Percentiles rank a stretch among this genome's conserved stretches.
Evolutionary conservation across 2,113 vertebrate genomes (phyloP).

Genomic region (Oxygymnocypris stewartii): DNA sequence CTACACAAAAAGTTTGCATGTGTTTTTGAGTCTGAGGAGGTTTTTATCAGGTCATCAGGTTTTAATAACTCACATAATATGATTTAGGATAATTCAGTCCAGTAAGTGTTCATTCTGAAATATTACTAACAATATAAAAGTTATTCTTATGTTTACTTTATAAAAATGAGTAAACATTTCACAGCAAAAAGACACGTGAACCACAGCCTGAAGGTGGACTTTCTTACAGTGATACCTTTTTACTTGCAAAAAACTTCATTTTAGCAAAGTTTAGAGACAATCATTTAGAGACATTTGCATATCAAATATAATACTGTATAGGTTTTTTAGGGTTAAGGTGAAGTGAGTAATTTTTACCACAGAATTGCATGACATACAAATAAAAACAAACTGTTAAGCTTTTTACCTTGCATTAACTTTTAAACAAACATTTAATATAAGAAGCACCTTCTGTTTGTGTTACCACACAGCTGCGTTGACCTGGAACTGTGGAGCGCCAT

Average conservation of each 20-base stretch:
- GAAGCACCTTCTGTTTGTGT: conserved; percentile 39
- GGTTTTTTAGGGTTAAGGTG: neutral
- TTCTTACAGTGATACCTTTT: too few relatives aligned
- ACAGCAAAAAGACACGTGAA: neutral
- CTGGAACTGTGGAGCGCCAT: conserved; percentile 67
- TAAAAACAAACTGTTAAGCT: neutral
- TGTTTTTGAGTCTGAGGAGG: too few relatives aligned
- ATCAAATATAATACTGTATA: neutral
- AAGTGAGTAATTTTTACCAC: neutral
- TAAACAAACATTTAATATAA: neutral
- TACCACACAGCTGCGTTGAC: conserved; percentile 62
- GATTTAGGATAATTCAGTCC: too few relatives aligned
- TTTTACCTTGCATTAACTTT: neutral
- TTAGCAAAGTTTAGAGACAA: neutral
- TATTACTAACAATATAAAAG: too few relatives aligned
- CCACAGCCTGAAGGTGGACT: too few relatives aligned
- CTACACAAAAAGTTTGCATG: too few relatives aligned
- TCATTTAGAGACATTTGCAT: neutral
- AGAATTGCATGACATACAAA: neutral
- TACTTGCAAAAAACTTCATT: too few relatives aligned
- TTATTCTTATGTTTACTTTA: neutral
- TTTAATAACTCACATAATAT: too few relatives aligned
- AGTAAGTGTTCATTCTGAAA: too few relatives aligned
- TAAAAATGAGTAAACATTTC: neutral
- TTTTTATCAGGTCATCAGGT: too few relatives aligned